Evolutionary conservation across 2,113 vertebrate genomes (phyloP), one percentile per base, ranked within the genome.

Genomic region (Monarcha castaneiventris): DNA sequence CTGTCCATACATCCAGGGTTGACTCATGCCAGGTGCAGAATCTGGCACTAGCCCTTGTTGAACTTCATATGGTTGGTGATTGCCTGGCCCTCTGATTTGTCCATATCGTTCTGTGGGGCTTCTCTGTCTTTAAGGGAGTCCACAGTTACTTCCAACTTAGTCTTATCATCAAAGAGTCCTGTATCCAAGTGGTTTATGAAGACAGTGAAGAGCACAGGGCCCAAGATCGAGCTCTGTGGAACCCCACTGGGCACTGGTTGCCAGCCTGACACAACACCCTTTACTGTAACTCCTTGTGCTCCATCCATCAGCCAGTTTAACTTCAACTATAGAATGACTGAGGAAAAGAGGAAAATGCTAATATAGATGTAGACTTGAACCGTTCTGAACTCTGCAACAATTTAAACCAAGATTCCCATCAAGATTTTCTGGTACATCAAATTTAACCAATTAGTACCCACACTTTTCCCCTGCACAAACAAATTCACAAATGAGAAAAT

Each of bases 401-500:
- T 37, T 72, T 39, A 78, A 91, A 46, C 16, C 39, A 74, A 11
- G 35, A 92, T 39, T 87, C 19, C 29, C 75, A 13, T 19, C 29
- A 68, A n/a, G 20, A 7, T 33, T n/a, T 87, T 56, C 35, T 20
- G 8, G 20, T 39, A 46, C 16, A 48, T 72, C 22, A 58, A 26
- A 52, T 63, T 83, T 74, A 85, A 77, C 6, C 25, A 67, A 13
- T 49, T 51, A 77, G 27, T 41, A 67, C 2, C 4, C 46, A 11
- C 19, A 46, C 27, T 26, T 22, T 30, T 14, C 30, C 35, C 8
- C 19, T 2, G 0, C 20, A 49, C 69, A 69, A 95, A 76, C 46
- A 92, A 93, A 97, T 29, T 85, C 78, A 96, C 89, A 23, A 91
- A 91, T 54, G 32, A 95, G 78, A 91, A 82, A 58, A 27, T 16